Evolutionary conservation across 30 jellyfish, hydroid and myxozoan genomes (phyloP), one percentile per base, ranked within the genome.

Genomic region (Haliclystus octoradiatus): DNA sequence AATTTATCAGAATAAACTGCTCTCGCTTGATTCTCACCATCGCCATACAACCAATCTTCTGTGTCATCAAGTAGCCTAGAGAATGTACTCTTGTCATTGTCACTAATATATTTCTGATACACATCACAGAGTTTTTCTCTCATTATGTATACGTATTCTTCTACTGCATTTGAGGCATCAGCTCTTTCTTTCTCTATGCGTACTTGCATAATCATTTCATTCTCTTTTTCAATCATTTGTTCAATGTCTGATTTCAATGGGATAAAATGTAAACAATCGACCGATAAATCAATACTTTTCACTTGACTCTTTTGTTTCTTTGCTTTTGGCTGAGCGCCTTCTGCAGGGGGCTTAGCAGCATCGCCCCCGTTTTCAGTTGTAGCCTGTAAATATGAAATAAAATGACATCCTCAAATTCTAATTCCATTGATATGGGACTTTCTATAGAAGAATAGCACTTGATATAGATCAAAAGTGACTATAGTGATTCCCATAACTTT

Each of bases 1-100:
- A 92, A 68, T 73, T 78, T 83, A 25, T 73, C 92, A 5, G 71
- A 78, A 52, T 92, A 92, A 26, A 74, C 90, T 7, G 68, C 82
- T 73, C 70, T 79, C 31, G 47, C 50, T 31, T 63, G 93, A 4
- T 86, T 89, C 34, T 92, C 99, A 0, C 96, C 99, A 22, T 92
- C 99, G 7, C 67, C 96, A 70, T 83, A 92, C 62, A 92, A 57
- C 99, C 99, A 92, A 50, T 83, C 93, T 65, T 92, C 96, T 29
- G 83, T 57, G 29, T 62, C 69, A 1, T 65, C 40, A 13, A 92
- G 83, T 46, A 61, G 70, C 3, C 70, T 62, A 14, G 84, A 62
- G 34, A 92, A 76, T 40, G 60, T 75, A 15, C 70, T 93, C 52
- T 93, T 64, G 32, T 88, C 93, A 79, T 78, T 33, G 4, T 1